Evolutionary conservation across 1,140 invertebrate genomes (phyloP).

Genomic region (Littorina saxatilis): DNA sequence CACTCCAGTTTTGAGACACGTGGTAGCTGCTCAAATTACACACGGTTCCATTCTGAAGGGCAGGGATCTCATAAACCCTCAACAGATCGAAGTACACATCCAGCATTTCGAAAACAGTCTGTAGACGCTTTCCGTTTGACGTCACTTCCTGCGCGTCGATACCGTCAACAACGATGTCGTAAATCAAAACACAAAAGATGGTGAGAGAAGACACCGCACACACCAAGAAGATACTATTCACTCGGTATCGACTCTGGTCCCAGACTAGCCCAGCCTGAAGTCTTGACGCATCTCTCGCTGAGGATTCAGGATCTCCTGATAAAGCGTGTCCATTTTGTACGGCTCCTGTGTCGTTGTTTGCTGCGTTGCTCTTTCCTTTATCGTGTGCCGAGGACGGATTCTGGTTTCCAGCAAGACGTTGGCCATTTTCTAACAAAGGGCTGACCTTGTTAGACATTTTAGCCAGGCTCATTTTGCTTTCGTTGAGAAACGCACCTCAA

Average conservation of each 20-base stretch:
- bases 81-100: not conserved
- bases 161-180: not conserved
- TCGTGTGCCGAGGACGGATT: not conserved
- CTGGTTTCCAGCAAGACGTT: not conserved
- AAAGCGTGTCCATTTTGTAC: not conserved
- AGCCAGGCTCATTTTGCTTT: not conserved
- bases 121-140: not conserved
- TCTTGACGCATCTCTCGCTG: not conserved
- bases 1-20: not conserved
- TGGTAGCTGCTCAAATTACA: not conserved
- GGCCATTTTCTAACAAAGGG: not conserved
- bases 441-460: constrained; percentile 17
- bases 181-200: constrained; percentile 4
- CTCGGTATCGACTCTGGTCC: not conserved
- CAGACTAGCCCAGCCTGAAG: not conserved
- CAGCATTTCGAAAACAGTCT: not conserved
- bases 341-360: too few relatives aligned
- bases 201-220: not conserved
- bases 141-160: not conserved
- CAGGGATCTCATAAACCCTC: not conserved
- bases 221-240: not conserved
- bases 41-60: not conserved
- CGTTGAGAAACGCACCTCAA: too few relatives aligned
- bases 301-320: not conserved
- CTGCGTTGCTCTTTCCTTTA: not conserved